A percentile compares a stretch with the other conserved stretches of the same genome.
Conservation (phyloP, 92 coral and sea anemone species). For the Blastomussa wellsi region DNA sequence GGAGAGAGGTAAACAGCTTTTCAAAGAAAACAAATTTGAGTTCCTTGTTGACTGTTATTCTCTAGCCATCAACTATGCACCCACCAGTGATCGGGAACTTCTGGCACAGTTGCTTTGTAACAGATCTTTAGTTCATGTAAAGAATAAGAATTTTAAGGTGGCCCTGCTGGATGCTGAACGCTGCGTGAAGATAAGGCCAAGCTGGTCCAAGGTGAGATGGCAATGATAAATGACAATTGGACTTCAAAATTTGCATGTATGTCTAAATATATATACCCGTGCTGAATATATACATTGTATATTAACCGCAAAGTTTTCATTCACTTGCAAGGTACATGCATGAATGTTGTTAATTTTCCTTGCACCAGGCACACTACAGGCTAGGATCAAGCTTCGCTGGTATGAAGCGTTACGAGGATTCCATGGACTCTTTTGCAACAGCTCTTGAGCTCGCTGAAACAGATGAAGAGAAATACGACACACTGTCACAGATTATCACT, state of each 20-base stretch:
- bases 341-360: background rate
- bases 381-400: slow-evolving; percentile 71
- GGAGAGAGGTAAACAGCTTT: slow-evolving; percentile 82
- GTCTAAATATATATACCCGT: background rate
- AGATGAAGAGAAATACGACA: slow-evolving; percentile 63
- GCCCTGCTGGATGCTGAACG: slow-evolving; percentile 66
- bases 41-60: slow-evolving; percentile 70
- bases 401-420: slow-evolving; percentile 49
- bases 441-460: slow-evolving; percentile 71
- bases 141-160: slow-evolving; percentile 30
- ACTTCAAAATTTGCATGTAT: background rate
- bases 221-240: background rate
- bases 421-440: slow-evolving; percentile 55
- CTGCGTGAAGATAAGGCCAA: slow-evolving; percentile 54
- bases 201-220: slow-evolving; percentile 59
- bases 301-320: too few relatives aligned
- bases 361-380: slow-evolving; percentile 68
- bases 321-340: slow-evolving; percentile 5
- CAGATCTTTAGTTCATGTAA: slow-evolving; percentile 67
- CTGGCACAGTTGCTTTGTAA: slow-evolving; percentile 70
- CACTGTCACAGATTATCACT: slow-evolving; percentile 40
- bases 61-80: slow-evolving; percentile 70
- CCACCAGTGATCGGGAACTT: slow-evolving; percentile 51
- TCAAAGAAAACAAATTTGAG: slow-evolving; percentile 58
- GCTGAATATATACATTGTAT: too few relatives aligned